Evolutionary conservation across 2,888 invertebrate genomes (phyloP), one percentile per base, ranked within the genome.

Genomic region (Dicyrtomina minuta): DNA sequence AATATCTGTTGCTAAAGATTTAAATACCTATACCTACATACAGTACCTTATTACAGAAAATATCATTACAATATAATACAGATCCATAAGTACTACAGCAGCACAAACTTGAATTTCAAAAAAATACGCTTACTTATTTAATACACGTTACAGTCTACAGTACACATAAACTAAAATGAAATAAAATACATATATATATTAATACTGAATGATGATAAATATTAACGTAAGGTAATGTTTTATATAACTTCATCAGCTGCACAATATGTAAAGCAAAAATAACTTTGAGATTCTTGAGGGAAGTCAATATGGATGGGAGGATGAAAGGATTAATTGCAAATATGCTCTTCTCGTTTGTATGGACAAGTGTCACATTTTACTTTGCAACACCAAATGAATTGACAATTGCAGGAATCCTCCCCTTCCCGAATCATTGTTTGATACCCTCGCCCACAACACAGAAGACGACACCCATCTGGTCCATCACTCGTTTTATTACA

Each of bases 351-450:
- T 68, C 78, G 41, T 73, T 74, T 75, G 66, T 66, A 77, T 24
- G 76, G 77, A 83, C 94, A 94, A 75, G 88, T 89, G 80, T 90
- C 88, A 84, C 95, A 95, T 79, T 88, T 88, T 76, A 95, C 94
- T 82, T 92, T 89, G 85, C 94, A 95, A 83, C 94, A 95, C 90
- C 93, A 95, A 81, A 88, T 88, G 83, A 95, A 95, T 80, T 90
- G 89, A 83, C 95, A 95, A 79, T 90, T 88, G 83, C 94, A 95
- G 80, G 91, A 90, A 20, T 66, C 58, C 81, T 87, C 87, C 81
- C 91, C 90, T 75, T 87, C 86, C 74, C 89, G 86, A 75, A 87
- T 85, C 79, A 87, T 86, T 66, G 87, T 87, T 75, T 85, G 85
- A 82, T 88, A 90, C 15, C 93, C 93, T 66, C 94, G 85, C 72